Evolutionary conservation across 1,140 invertebrate species (phyloP), one percentile per base, ranked within the genome.

Genomic region (Chrysopa pallens): DNA sequence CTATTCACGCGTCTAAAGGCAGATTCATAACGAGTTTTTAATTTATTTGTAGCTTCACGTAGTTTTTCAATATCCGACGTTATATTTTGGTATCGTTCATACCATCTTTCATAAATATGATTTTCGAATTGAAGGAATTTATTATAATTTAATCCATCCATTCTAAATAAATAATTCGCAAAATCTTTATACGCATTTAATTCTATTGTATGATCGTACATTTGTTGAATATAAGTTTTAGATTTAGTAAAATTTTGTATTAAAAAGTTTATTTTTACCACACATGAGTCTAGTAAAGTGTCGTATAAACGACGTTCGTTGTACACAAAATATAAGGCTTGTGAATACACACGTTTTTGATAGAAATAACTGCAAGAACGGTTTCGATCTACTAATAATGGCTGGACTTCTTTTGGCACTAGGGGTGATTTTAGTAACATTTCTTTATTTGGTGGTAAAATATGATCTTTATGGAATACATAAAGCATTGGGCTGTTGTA

Each of bases 391-490:
- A 46, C 23, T 39, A 58, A 43, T 42, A 66, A 62, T 39, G 51
- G 48, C 39, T 55, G 52, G 6, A 63, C 55, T 11, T 48, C 36
- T 11, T 36, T 31, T n/a, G 60, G 57, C 6, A 61, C 40, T 4
- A 38, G 17, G n/a, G 46, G 44, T 29, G 29, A 35, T 8, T 13
- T 27, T n/a, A 42, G 5, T 23, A 23, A 23, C 17, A 23, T 23
- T 23, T 23, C 17, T 23, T 23, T 36, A 28, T 29, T 15, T n/a
- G 9, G 28, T 1, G 14, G 17, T 9, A 45, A 42, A 35, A 13
- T 15, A 33, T 28, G 11, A 14, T 6, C 36, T 29, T 28, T 42
- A 9, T 39, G 8, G 8, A 42, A 45, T 12, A 45, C 13, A 27
- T 33, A 46, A 36, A 29, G 42, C 36, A 38, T 38, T 13, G 36